Evolutionary conservation across 2,888 invertebrate species (phyloP), one percentile per base, ranked within the genome.

Genomic region (Pegoplata infirma): DNA sequence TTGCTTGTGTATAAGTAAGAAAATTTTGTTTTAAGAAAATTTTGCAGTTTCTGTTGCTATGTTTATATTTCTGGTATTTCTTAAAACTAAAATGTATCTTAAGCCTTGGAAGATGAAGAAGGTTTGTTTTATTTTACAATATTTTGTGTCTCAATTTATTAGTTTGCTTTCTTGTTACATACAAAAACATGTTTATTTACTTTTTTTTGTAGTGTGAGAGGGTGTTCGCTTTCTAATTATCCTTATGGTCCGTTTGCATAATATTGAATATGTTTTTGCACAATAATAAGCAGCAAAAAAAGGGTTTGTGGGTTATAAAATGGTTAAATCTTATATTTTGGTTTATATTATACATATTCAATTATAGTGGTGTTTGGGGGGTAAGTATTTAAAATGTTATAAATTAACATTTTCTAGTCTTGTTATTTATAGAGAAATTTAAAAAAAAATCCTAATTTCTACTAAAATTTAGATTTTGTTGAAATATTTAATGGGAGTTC

Each of bases 221-320:
- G 40, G 21, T 23, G 49, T 72, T 76, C 68, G 79, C 68, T 82
- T 82, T 82, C 82, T 83, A 82, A 83, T 83, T 83, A 82, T 82
- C 78, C 82, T 81, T 82, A 79, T 81, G 81, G 82, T 79, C 81
- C 63, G 58, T 69, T n/a, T 69, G 74, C 53, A 66, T 49, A 79
- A 75, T 72, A 68, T 64, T 67, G 28, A 61, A 49, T 53, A 68
- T 61, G 44, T 58, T 58, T 66, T 19, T 46, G 23, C n/a, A n/a
- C n/a, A n/a, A n/a, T n/a, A n/a, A n/a, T n/a, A n/a, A n/a, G n/a
- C n/a, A n/a, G 6, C 8, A 40, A 5, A 46, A 53, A 14, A 47
- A 25, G 28, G 23, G 23, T 1, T 16, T 40, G 5, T 58, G 19
- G 32, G 12, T 17, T 40, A 44, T 10, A 12, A 12, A n/a, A 0